phyloP scores from a whole-genome alignment of 2,113 vertebrate species.

The Hyaena hyaena region DNA sequence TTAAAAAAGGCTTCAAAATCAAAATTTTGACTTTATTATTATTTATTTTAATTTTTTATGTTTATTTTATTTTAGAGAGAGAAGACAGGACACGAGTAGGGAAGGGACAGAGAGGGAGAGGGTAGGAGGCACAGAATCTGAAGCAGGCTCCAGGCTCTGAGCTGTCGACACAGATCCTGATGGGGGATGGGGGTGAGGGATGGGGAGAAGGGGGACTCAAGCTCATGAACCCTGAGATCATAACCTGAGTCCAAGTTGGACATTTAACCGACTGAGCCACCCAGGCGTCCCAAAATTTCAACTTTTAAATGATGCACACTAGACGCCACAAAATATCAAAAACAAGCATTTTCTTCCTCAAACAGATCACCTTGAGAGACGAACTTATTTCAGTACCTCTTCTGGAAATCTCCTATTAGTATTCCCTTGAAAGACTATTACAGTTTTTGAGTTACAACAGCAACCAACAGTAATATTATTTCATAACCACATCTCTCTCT shows the following conservation, averaged over 20 bases:
- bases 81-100: no score
- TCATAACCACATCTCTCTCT: neutral
- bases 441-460: neutral
- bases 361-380: neutral
- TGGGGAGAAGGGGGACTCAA: no score
- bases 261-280: no score
- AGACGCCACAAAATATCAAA: neutral
- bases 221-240: no score
- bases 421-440: constrained; percentile 23
- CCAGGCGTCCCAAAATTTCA: neutral
- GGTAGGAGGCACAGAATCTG: no score
- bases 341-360: neutral
- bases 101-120: no score
- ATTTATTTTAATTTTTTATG: no score
- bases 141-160: no score
- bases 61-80: no score
- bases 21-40: neutral
- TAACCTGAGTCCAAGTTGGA: no score
- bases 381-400: neutral
- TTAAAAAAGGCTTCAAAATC: neutral
- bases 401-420: neutral
- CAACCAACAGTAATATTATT: constrained; percentile 44
- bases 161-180: no score
- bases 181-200: no score
- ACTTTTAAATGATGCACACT: neutral